Evolutionary conservation across 2,888 invertebrate genomes (phyloP).

Genomic region (Atherix ibis): DNA sequence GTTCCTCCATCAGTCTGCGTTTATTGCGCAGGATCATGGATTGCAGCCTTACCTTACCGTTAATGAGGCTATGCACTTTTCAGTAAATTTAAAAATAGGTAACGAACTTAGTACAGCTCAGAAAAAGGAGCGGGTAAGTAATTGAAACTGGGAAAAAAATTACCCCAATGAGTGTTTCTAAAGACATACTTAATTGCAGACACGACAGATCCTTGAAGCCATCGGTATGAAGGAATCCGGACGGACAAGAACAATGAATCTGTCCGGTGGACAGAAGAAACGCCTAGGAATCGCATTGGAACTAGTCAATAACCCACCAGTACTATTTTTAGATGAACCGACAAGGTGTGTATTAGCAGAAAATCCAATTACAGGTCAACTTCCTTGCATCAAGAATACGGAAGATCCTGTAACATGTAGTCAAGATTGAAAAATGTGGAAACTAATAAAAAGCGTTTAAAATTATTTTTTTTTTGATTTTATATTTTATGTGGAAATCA

Average conservation of each 20-base stretch:
- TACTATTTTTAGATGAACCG: constrained; percentile 90
- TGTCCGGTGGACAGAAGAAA: constrained; percentile 85
- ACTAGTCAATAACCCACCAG: constrained; percentile 77
- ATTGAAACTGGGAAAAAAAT: no score
- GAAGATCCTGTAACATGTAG: no score
- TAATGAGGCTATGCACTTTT: constrained; percentile 69
- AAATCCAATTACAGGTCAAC: no score
- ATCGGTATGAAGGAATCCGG: constrained; percentile 52
- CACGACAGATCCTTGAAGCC: constrained; percentile 61
- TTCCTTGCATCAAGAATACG: no score
- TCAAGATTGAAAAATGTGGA: no score
- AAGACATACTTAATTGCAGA: constrained; percentile 38
- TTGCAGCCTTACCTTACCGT: constrained; percentile 72
- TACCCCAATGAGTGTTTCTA: no score
- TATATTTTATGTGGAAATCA: no score
- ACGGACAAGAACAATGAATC: constrained; percentile 47
- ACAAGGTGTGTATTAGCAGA: no score
- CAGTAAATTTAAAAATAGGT: constrained; percentile 74
- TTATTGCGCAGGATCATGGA: constrained; percentile 78
- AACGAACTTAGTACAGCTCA: constrained; percentile 41
- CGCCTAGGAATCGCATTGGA: constrained; percentile 80
- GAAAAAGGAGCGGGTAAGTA: constrained; percentile 49
- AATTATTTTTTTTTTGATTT: no score
- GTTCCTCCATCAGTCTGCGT: constrained; percentile 63
- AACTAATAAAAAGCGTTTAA: no score